Conservation (phyloP, 2,888 invertebrate genomes). For the Cancer borealis region DNA sequence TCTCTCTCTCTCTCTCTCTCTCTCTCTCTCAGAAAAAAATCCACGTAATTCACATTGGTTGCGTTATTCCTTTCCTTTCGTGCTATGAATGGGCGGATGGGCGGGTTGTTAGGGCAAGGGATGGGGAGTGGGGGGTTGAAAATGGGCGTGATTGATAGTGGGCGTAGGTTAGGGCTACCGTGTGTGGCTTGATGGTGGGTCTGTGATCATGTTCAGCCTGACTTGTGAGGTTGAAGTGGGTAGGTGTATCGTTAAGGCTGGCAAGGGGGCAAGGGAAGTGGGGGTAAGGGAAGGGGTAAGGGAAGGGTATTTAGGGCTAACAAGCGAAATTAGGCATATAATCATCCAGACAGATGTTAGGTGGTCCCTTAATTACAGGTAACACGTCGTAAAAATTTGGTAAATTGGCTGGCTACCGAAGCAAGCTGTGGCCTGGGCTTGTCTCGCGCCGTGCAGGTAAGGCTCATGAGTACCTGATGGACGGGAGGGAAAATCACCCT, state of each 20-base stretch:
- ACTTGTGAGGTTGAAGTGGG: not conserved
- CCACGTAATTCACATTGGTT: not conserved
- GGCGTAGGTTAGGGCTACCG: not conserved
- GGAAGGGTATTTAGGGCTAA: not conserved
- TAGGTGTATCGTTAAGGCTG: not conserved
- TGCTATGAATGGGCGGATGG: slow-evolving; percentile 16
- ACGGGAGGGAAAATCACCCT: not conserved
- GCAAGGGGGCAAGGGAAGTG: not conserved
- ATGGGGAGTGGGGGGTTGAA: not conserved
- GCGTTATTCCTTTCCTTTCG: not conserved
- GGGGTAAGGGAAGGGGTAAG: not conserved
- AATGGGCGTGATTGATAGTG: not conserved
- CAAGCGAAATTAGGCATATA: slow-evolving; percentile 55
- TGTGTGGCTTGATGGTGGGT: not conserved
- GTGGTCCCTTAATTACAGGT: slow-evolving; percentile 51
- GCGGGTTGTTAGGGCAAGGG: not conserved
- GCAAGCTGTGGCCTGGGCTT: not conserved
- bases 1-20: not conserved
- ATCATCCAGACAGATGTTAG: slow-evolving; percentile 54
- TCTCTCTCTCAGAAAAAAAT: not conserved
- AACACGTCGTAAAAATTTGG: slow-evolving; percentile 44
- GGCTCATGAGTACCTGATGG: not conserved
- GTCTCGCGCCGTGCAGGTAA: not conserved
- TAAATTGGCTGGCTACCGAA: not conserved
- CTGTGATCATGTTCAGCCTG: not conserved